Base-by-base conservation (phyloP, 2,113 vertebrate species). In the Mixornis gularis region DNA sequence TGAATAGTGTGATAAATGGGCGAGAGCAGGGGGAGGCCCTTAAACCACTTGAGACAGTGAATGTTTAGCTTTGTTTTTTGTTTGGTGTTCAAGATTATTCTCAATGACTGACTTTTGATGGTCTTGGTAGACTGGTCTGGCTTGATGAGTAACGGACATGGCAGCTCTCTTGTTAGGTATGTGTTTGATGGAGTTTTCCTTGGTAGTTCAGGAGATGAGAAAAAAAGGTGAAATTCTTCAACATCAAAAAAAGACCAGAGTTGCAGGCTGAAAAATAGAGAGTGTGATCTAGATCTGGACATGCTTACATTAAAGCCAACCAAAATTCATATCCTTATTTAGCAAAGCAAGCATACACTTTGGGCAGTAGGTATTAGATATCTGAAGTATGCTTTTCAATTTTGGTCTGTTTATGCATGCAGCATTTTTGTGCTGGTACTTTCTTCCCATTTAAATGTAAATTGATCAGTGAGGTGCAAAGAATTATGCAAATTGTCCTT, bases 1-100 rank as follows among this genome's bases (percentile, higher is more conserved):
- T 20, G 0, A 80, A 21, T 20, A 41, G 24, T 26, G 12, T 70
- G 38, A 65, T 73, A 48, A 84, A 85, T 26, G 16, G 12, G 7
- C 1, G 4, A 14, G 36, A 18, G 17, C 0, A 1, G 9, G 2
- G 30, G 2, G 7, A 2, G 32, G 16, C 38, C 36, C 2, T 36
- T 52, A 32, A 74, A 72, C 43, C 0, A 2, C 22, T 58, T 74
- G 77, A 88, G 58, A 48, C 34, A 66, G 34, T 40, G 52, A 55
- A 32, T 68, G 29, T 76, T 78, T 63, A 79, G 38, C 73, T 87
- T 58, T 90, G 56, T 8, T 29, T 93, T 85, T 78, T 81, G 41
- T 68, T 87, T 79, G 22, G 13, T 68, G 44, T 58, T 84, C 14
- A 64, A 69, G 53, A 65, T 86, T 48, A 49, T 78, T 21, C 17